These are phyloP conservation scores for Psittacula cyanocephala DNA, from an alignment of 2,113 vertebrate species.

Conservation along the genomic window DNA sequence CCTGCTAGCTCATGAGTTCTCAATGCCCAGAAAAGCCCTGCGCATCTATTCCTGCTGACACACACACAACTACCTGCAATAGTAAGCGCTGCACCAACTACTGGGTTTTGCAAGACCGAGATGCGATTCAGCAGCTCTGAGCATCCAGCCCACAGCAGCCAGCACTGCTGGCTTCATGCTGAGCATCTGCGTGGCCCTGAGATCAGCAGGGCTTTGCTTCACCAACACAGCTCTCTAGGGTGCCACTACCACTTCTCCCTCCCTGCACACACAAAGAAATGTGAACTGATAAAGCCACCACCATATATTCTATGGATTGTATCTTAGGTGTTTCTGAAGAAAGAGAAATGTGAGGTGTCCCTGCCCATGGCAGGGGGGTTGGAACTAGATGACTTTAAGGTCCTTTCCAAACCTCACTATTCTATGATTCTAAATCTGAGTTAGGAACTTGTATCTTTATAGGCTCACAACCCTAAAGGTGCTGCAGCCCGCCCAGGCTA, in stretches of 20 bases:
- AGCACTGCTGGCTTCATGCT: accelerated
- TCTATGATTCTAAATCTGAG: background rate
- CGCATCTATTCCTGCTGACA: background rate
- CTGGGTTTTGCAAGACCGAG: background rate
- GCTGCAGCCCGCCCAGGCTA: background rate
- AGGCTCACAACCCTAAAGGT: background rate
- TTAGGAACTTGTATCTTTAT: background rate
- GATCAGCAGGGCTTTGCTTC: background rate
- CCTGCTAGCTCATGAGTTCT: accelerated
- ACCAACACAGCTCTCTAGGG: background rate
- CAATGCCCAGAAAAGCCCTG: accelerated
- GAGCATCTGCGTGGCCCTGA: accelerated
- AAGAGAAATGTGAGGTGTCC: background rate
- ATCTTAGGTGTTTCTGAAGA: background rate
- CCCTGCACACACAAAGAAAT: accelerated
- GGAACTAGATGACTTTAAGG: too few species aligned
- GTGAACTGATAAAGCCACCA: background rate
- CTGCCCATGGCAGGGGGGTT: too few species aligned
- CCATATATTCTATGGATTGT: background rate
- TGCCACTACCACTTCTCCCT: background rate
- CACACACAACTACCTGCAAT: background rate
- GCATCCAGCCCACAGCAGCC: background rate
- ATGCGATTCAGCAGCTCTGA: accelerated
- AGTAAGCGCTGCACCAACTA: background rate
- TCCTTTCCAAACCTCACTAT: too few species aligned